Conservation (phyloP, 2,888 invertebrate genomes). For the Andrena fulva region DNA sequence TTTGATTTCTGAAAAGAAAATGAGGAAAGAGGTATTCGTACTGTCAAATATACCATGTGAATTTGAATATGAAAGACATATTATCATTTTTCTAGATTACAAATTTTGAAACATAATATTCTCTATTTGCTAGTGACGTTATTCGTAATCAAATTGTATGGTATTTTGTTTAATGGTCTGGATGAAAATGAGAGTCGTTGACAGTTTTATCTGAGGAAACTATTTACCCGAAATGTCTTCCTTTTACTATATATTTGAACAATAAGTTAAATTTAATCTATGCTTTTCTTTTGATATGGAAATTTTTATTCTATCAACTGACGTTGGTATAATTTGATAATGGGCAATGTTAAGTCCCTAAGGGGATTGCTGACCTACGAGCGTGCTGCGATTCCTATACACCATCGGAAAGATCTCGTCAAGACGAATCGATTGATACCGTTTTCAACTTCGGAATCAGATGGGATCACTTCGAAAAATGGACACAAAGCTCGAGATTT, state of each 20-base stretch:
- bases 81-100: conserved; percentile 6
- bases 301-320: background rate
- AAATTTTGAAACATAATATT: conserved; percentile 13
- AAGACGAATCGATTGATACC: too few relatives aligned
- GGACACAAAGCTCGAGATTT: too few relatives aligned
- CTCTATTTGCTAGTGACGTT: conserved; percentile 18
- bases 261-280: conserved; percentile 16
- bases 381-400: too few relatives aligned
- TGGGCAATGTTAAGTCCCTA: background rate
- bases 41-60: conserved; percentile 40
- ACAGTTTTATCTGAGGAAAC: conserved; percentile 11
- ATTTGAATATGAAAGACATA: conserved; percentile 1
- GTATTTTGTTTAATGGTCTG: conserved; percentile 17
- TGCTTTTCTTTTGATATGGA: conserved; percentile 12
- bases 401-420: too few relatives aligned
- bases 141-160: conserved; percentile 19
- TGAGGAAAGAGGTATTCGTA: conserved; percentile 42
- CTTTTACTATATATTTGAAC: conserved; percentile 26
- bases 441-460: too few relatives aligned
- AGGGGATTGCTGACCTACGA: too few relatives aligned
- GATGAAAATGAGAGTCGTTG: conserved; percentile 2
- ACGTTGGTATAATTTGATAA: conserved; percentile 20
- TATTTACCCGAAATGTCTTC: conserved; percentile 25
- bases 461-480: too few relatives aligned
- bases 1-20: conserved; percentile 34